Conservation (phyloP, 2,888 invertebrate species). For the Lymantria dispar region DNA sequence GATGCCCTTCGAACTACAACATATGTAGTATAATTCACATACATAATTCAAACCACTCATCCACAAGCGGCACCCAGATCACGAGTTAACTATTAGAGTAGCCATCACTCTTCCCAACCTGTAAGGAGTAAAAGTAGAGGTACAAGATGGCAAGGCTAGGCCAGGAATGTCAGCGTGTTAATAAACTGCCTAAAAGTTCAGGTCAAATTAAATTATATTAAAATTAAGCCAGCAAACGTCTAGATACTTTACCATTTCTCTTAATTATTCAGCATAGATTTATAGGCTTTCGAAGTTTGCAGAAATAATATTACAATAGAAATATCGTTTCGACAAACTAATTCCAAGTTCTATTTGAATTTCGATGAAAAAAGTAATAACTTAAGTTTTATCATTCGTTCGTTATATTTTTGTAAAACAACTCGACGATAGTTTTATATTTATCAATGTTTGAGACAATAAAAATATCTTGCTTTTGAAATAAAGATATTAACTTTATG, state of each 20-base stretch:
- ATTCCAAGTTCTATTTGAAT: not conserved
- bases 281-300: not conserved
- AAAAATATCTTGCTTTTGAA: not conserved
- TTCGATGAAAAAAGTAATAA: not conserved
- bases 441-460: not conserved
- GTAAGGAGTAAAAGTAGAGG: no score
- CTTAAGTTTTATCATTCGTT: not conserved
- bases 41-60: no score
- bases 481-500: not conserved
- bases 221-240: not conserved
- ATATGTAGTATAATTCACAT: no score
- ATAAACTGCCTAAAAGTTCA: no score
- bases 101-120: no score
- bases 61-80: no score
- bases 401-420: not conserved
- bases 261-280: not conserved
- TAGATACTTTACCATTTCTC: not conserved
- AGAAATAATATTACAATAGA: not conserved
- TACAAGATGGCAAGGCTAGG: no score
- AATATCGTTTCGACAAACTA: not conserved
- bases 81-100: no score
- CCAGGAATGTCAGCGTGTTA: no score
- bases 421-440: not conserved
- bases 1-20: no score
- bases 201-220: not conserved